Percentiles rank a stretch among this genome's conserved stretches.
These are phyloP conservation scores for Seira musarum DNA, from an alignment of 2,888 invertebrate genomes.

Conservation along the genomic window DNA sequence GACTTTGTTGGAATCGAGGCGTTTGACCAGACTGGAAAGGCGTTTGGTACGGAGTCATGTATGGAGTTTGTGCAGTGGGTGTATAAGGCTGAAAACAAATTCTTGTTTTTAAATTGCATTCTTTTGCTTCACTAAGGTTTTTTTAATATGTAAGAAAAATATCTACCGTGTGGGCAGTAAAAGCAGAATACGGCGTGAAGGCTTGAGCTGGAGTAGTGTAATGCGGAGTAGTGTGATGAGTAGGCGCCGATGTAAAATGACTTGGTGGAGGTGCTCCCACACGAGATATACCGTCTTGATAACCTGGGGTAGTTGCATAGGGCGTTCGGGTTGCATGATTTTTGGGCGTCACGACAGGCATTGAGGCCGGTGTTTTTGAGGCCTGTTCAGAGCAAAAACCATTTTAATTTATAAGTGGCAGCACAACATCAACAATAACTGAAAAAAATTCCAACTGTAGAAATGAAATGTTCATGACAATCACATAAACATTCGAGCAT, in stretches of 20 bases:
- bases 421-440: too few species aligned
- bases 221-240: conserved; percentile 65
- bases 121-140: too few species aligned
- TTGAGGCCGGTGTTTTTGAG: too few species aligned
- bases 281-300: conserved; percentile 62
- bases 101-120: not conserved
- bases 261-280: conserved; percentile 64
- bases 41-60: conserved; percentile 92
- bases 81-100: conserved; percentile 80
- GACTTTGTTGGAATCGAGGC: conserved; percentile 78
- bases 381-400: too few species aligned
- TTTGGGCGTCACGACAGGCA: conserved; percentile 63
- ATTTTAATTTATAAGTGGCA: too few species aligned
- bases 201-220: conserved; percentile 68
- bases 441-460: too few species aligned
- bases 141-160: not conserved
- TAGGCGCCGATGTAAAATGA: conserved; percentile 62
- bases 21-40: conserved; percentile 78
- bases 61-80: conserved; percentile 93
- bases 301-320: conserved; percentile 64
- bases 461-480: too few species aligned
- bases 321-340: conserved; percentile 64
- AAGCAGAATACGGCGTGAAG: conserved; percentile 68
- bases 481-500: too few species aligned
- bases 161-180: conserved; percentile 66